Percentiles rank a stretch among this genome's conserved stretches.
phyloP scores from a whole-genome alignment of 1,140 invertebrate species.

The Zophobas morio region DNA sequence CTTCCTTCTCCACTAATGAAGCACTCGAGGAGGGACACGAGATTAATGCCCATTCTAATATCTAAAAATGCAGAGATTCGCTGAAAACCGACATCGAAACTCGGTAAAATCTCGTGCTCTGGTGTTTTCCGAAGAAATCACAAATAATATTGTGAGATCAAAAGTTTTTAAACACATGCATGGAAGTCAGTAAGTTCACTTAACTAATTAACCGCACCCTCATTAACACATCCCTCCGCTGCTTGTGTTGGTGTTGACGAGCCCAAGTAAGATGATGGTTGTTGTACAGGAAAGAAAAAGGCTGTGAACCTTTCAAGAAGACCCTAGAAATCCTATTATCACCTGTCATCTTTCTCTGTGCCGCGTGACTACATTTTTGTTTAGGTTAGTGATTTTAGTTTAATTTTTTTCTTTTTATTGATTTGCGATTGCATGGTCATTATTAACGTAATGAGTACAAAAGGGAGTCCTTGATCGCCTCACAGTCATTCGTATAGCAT shows the following conservation, averaged over 20 bases:
- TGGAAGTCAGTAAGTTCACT: constrained; percentile 59
- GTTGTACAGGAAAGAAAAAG: constrained; percentile 74
- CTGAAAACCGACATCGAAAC: too few species aligned
- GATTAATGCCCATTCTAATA: too few species aligned
- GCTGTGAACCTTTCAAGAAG: constrained; percentile 78
- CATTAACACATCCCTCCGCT: background rate
- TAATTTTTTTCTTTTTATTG: constrained; percentile 56
- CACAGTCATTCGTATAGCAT: background rate
- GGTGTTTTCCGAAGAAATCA: background rate
- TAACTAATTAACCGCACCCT: constrained; percentile 20
- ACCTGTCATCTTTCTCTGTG: constrained; percentile 80
- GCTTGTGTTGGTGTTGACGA: constrained; percentile 29
- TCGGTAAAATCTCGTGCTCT: too few species aligned
- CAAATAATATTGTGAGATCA: constrained; percentile 1
- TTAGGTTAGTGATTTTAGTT: constrained; percentile 66
- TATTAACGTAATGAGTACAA: constrained; percentile 16
- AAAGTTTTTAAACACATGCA: constrained; percentile 55
- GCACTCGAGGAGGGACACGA: constrained; percentile 13
- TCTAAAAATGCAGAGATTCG: too few species aligned
- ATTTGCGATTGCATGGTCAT: constrained; percentile 23
- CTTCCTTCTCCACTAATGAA: constrained; percentile 15
- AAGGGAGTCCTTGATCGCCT: constrained; percentile 6
- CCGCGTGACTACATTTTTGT: constrained; percentile 70
- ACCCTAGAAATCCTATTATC: constrained; percentile 78
- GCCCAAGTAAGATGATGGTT: constrained; percentile 68